phyloP scores from a whole-genome alignment of 2,888 invertebrate species.

The Barypeithes pellucidus region DNA sequence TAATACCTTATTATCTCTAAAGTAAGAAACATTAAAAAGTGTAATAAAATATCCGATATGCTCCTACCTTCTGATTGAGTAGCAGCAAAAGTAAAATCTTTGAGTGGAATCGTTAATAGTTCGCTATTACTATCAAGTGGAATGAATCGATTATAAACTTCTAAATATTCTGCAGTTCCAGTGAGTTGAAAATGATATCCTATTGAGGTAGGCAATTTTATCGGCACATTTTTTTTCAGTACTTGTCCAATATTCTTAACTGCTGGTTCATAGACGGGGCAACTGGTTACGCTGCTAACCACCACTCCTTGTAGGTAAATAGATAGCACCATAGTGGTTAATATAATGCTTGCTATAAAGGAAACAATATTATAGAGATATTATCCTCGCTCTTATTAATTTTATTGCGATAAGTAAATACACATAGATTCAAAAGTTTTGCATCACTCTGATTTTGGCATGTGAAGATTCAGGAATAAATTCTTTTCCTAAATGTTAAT shows the following conservation, averaged over 20 bases:
- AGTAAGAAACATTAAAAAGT: too few relatives aligned
- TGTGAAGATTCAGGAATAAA: too few relatives aligned
- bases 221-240: slow-evolving; percentile 20
- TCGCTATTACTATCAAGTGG: not conserved
- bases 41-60: too few relatives aligned
- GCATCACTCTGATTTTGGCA: too few relatives aligned
- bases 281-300: slow-evolving; percentile 10
- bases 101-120: not conserved
- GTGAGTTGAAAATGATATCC: not conserved
- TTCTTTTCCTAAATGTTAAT: too few relatives aligned
- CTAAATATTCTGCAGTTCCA: not conserved
- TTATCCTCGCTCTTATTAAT: too few relatives aligned
- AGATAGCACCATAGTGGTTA: not conserved
- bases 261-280: slow-evolving; percentile 25
- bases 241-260: slow-evolving; percentile 21
- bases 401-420: too few relatives aligned
- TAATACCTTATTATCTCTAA: too few relatives aligned
- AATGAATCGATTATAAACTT: not conserved
- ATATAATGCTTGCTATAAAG: slow-evolving; percentile 17
- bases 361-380: too few relatives aligned
- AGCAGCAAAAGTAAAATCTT: slow-evolving; percentile 14
- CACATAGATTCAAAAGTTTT: too few relatives aligned
- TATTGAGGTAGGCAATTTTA: not conserved
- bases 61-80: slow-evolving; percentile 1
- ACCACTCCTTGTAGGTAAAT: slow-evolving; percentile 24